Evolutionary conservation across 2,113 vertebrate species (phyloP).

Genomic region (Pseudopodoces humilis): DNA sequence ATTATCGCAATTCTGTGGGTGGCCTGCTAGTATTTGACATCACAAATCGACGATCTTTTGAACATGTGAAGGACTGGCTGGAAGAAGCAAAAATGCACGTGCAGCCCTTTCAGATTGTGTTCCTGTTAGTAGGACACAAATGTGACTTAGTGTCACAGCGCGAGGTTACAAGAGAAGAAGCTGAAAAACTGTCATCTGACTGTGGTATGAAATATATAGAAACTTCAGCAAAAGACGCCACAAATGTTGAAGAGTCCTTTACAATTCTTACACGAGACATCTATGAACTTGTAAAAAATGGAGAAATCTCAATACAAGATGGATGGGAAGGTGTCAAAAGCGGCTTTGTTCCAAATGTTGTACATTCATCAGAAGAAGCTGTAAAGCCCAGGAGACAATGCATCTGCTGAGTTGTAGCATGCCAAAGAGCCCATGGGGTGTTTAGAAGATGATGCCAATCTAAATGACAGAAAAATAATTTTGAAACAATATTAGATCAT

Average conservation of each 20-base stretch:
- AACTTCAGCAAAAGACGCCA: constrained; percentile 81
- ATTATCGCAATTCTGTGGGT: constrained; percentile 83
- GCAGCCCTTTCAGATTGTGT: constrained; percentile 80
- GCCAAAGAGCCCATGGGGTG: constrained; percentile 58
- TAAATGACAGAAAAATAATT: constrained; percentile 16
- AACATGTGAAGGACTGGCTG: constrained; percentile 81
- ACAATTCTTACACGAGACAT: constrained; percentile 81
- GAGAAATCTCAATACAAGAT: constrained; percentile 81
- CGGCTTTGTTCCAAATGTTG: constrained; percentile 80
- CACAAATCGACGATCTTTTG: constrained; percentile 81
- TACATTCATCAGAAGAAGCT: constrained; percentile 83
- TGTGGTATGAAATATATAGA: constrained; percentile 83
- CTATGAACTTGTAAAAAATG: constrained; percentile 82
- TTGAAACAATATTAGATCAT: constrained; percentile 37
- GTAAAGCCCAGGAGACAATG: constrained; percentile 77
- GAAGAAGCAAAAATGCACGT: constrained; percentile 81
- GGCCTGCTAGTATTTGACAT: constrained; percentile 83
- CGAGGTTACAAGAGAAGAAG: constrained; percentile 80
- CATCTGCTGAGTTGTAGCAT: constrained; percentile 67
- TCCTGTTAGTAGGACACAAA: constrained; percentile 82
- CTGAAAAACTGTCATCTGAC: constrained; percentile 77
- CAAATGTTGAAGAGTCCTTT: constrained; percentile 83
- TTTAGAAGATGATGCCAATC: constrained; percentile 49
- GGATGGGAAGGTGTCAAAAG: constrained; percentile 86
- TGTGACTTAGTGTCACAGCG: constrained; percentile 78